A percentile compares a stretch with the other conserved stretches of the same genome.
These are phyloP conservation scores for Elachura formosa DNA, from an alignment of 2,113 vertebrate species.

Conservation along the genomic window DNA sequence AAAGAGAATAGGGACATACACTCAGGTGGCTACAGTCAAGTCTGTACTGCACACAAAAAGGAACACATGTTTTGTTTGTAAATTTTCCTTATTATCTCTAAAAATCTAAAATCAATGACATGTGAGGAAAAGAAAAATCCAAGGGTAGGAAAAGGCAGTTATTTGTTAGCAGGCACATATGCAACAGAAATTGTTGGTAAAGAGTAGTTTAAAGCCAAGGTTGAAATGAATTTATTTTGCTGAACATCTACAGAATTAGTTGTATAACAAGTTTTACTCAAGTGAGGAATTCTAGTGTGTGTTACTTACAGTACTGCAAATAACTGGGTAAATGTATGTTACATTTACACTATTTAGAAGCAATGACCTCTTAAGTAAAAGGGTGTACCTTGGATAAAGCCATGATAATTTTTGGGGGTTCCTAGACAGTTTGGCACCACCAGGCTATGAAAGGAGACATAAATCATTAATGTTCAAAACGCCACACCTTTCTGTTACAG, in stretches of 20 bases:
- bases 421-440: neutral
- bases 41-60: neutral
- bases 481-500: neutral
- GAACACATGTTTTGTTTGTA: neutral
- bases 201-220: neutral
- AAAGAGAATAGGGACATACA: neutral
- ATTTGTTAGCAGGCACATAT: neutral
- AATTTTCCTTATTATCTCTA: neutral
- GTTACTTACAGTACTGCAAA: neutral
- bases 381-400: neutral
- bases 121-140: neutral
- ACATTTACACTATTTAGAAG: neutral
- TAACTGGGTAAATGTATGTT: neutral
- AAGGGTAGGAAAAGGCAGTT: neutral
- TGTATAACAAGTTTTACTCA: neutral
- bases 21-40: neutral
- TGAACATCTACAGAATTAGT: neutral
- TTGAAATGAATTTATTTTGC: neutral
- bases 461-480: neutral
- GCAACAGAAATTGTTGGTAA: neutral
- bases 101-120: neutral
- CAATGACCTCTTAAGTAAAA: neutral
- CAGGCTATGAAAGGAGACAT: neutral
- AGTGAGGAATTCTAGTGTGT: neutral
- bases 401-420: neutral